phyloP scores from a whole-genome alignment of 1,140 invertebrate species.

The Galleria mellonella region DNA sequence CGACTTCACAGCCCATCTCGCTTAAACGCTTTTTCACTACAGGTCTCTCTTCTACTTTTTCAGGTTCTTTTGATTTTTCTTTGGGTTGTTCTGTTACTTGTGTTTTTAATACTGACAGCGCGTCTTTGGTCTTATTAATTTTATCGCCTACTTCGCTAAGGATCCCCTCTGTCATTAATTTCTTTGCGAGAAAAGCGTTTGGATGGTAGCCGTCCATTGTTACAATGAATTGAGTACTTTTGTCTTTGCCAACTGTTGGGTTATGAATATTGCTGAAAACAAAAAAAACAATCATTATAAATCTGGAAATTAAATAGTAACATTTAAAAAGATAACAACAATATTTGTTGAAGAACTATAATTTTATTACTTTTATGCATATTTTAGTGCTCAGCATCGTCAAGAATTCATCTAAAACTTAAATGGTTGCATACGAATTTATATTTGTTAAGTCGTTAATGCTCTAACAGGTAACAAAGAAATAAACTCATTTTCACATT shows the following conservation, averaged over 20 bases:
- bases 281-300: slow-evolving; percentile 10
- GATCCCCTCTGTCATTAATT: slow-evolving; percentile 59
- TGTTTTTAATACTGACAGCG: slow-evolving; percentile 5
- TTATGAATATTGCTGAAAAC: slow-evolving; percentile 60
- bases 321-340: too few relatives aligned
- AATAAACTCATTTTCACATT: too few relatives aligned
- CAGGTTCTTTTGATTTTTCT: slow-evolving; percentile 18
- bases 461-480: too few relatives aligned
- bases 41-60: slow-evolving; percentile 16
- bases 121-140: slow-evolving; percentile 7
- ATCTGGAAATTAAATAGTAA: too few relatives aligned
- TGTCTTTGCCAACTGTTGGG: slow-evolving; percentile 49
- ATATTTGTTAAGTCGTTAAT: too few relatives aligned
- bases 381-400: too few relatives aligned
- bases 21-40: slow-evolving; percentile 34
- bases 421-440: too few relatives aligned
- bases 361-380: too few relatives aligned
- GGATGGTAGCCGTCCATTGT: slow-evolving; percentile 77
- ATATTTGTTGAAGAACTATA: too few relatives aligned
- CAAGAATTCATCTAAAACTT: too few relatives aligned
- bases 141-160: slow-evolving; percentile 45
- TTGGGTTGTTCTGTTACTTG: slow-evolving; percentile 34
- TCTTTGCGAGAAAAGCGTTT: slow-evolving; percentile 69
- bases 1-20: slow-evolving; percentile 46
- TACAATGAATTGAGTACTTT: slow-evolving; percentile 77